Base-by-base conservation (phyloP, 2,797 vertebrate genomes). In the Propithecus deckenii region DNA sequence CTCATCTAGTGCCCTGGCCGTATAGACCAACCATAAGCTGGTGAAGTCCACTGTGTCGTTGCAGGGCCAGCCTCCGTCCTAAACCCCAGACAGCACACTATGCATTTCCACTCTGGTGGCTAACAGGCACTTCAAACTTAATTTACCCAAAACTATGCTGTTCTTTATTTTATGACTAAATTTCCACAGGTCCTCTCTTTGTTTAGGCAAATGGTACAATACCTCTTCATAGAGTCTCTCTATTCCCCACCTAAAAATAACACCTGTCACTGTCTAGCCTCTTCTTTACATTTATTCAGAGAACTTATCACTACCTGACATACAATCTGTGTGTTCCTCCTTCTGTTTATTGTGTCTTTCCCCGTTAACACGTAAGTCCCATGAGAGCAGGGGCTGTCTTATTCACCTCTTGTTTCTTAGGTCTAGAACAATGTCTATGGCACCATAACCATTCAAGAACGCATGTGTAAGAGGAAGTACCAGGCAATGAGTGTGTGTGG, bases 321-420 rank as follows among this genome's bases (percentile, higher is more conserved):
- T 3, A 13, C 2, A 35, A 59, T 20, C 43, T 32, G 2, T 50
- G 25, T 2, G 1, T 28, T 7, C 3, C 20, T 50, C 7, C 9
- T 25, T 43, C 55, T 63, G 9, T 41, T 79, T 50, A 57, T 28
- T 61, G 22, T n/a, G 25, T 38, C 48, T n/a, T 61, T 35, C n/a
- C 3, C 7, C 5, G 2, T 59, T 3, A 38, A 71, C 69, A 30
- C 50, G 5, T 1, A 32, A 43, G 14, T 61, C 4, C 11, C n/a
- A 0, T 28, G 20, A 72, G 13, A 55, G n/a, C n/a, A 50, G 48
- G 8, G 10, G 1, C 48, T 50, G 35, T 17, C 15, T 28, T 28
- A 4, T 41, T 63, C 12, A 9, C 15, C 14, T 72, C 30, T 50
- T 61, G 63, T 25, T 38, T 79, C 11, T 13, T 15, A 50, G n/a